Conservation (phyloP, 1,140 invertebrate genomes). For the Palaemon carinicauda region DNA sequence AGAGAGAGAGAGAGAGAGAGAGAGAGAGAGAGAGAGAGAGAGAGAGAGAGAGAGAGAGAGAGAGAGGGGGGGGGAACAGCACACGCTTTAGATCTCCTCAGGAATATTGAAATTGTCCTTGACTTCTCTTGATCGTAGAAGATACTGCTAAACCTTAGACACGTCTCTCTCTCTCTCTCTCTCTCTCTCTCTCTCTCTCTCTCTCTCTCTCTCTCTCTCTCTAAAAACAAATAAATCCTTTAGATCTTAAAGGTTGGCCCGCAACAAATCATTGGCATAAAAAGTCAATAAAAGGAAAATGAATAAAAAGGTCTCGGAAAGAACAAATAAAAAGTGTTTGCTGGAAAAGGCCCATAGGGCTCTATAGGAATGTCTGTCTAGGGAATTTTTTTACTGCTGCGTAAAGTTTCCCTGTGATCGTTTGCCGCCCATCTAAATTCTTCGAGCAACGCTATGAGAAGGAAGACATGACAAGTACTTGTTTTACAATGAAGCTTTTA, state of each 20-base stretch:
- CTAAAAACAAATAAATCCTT: neutral
- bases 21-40: constrained; percentile 9
- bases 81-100: neutral
- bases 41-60: constrained; percentile 9
- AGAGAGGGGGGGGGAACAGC: neutral
- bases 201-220: constrained; percentile 7
- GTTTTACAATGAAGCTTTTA: too few species aligned
- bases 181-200: constrained; percentile 8
- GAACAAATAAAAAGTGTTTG: too few species aligned
- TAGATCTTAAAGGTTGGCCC: neutral
- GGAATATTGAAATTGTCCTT: neutral
- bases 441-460: too few species aligned
- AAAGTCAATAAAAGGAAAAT: too few species aligned
- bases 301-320: too few species aligned
- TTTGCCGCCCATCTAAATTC: too few species aligned
- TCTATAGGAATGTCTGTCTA: too few species aligned
- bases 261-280: too few species aligned
- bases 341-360: too few species aligned
- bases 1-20: neutral
- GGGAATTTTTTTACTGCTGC: too few species aligned
- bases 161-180: neutral
- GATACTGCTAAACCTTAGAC: neutral
- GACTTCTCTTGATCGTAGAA: neutral
- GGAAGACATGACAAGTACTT: too few species aligned
- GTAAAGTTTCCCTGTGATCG: too few species aligned